Conservation (phyloP, 2,797 vertebrate genomes). For the Alosa sapidissima region DNA sequence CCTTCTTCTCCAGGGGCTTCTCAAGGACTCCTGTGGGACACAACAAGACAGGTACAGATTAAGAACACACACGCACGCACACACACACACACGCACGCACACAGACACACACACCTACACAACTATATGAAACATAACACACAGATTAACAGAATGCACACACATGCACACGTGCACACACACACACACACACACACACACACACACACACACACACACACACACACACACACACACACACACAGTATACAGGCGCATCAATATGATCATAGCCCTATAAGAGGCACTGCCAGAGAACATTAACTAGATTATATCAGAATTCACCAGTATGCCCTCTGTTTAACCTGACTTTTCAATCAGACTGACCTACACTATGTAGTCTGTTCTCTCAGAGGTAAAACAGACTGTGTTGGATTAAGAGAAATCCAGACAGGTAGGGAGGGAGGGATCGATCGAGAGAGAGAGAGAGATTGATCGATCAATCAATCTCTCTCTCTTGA, state of each 20-base stretch:
- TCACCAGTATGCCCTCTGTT: background rate
- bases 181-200: background rate
- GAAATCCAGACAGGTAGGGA: too few species aligned
- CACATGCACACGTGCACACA: background rate
- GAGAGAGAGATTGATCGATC: too few species aligned
- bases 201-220: background rate
- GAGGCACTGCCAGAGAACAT: background rate
- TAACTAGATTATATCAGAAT: background rate
- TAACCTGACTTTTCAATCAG: background rate
- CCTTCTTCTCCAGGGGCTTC: conserved; percentile 82
- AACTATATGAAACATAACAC: background rate
- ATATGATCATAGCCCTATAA: background rate
- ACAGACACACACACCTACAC: too few species aligned
- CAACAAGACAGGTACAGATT: conserved; percentile 23
- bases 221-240: background rate
- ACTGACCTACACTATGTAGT: background rate
- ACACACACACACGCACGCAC: background rate
- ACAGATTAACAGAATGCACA: background rate
- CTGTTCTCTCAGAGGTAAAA: background rate
- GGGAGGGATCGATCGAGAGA: too few species aligned
- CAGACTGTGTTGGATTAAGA: background rate
- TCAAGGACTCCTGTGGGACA: conserved; percentile 71
- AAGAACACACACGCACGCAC: too few species aligned
- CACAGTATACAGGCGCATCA: too few species aligned
- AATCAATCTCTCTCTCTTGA: too few species aligned